phyloP scores from a whole-genome alignment of 2,888 invertebrate species.

The Serripes groenlandicus region DNA sequence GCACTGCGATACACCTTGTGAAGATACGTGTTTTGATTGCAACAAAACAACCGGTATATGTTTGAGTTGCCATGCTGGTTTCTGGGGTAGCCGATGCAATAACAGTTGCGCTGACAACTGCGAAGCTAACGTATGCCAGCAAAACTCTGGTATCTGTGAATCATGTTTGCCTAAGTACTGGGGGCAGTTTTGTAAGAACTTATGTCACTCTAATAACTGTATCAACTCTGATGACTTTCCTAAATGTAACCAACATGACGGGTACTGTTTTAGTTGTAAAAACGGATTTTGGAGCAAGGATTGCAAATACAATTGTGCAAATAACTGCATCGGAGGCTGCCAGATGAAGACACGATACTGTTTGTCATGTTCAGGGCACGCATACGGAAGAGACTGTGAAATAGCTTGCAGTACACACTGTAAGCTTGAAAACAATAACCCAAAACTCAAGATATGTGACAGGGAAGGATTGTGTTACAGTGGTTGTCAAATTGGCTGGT shows the following conservation, averaged over 20 bases:
- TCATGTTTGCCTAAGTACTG: not conserved
- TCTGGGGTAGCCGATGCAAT: not conserved
- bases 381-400: slow-evolving; percentile 2
- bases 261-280: not conserved
- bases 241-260: not conserved
- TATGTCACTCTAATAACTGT: not conserved
- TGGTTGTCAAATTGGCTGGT: slow-evolving; percentile 1
- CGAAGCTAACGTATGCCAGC: not conserved
- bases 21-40: not conserved
- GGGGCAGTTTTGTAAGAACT: not conserved
- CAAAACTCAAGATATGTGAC: slow-evolving; percentile 2
- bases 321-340: not conserved
- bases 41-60: not conserved
- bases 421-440: not conserved
- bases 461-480: slow-evolving; percentile 9
- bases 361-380: slow-evolving; percentile 8
- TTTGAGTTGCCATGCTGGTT: not conserved
- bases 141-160: not conserved
- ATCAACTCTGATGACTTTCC: not conserved
- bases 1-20: not conserved
- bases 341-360: not conserved
- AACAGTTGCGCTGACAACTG: not conserved
- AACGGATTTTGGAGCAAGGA: not conserved
- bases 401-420: not conserved
- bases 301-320: not conserved